A percentile compares a stretch with the other conserved stretches of the same genome.
Evolutionary conservation across 2,888 invertebrate species (phyloP).

Genomic region (Drosophila ochracea): DNA sequence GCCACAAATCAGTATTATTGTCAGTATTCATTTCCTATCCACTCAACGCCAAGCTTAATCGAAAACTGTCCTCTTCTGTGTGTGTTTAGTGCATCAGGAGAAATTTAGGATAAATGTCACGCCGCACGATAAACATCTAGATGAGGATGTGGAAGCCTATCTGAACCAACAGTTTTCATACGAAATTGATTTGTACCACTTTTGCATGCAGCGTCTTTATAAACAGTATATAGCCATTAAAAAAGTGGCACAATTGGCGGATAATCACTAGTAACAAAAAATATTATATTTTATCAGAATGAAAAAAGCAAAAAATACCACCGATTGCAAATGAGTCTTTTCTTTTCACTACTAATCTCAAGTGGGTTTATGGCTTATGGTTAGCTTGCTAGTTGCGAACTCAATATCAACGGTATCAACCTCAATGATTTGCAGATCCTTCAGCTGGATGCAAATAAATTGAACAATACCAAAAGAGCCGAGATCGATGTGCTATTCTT

Average conservation of each 20-base stretch:
- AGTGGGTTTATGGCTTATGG: conserved; percentile 38
- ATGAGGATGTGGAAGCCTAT: conserved; percentile 90
- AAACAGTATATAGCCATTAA: conserved; percentile 80
- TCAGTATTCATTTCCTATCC: conserved; percentile 86
- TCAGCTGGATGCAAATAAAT: conserved; percentile 88
- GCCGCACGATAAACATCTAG: conserved; percentile 69
- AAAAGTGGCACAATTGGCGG: conserved; percentile 31
- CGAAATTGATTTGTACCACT: conserved; percentile 87
- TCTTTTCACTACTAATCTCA: conserved; percentile 64
- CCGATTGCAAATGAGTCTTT: conserved; percentile 31
- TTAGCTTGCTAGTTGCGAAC: conserved; percentile 9
- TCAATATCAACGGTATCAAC: conserved; percentile 4
- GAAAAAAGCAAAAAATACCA: background rate
- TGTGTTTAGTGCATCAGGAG: conserved; percentile 35
- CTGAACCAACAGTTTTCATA: conserved; percentile 92
- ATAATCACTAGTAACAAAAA: background rate
- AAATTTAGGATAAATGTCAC: conserved; percentile 64
- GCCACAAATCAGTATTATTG: conserved; percentile 88
- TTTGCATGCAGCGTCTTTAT: conserved; percentile 82
- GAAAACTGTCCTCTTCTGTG: background rate
- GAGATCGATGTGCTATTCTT: conserved; percentile 90
- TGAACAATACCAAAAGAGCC: conserved; percentile 93
- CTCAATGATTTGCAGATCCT: conserved; percentile 84
- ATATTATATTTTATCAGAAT: background rate
- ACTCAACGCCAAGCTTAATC: background rate